Conservation (phyloP, 37 sponge, comb jelly and placozoan species). For the Geodia barretti region DNA sequence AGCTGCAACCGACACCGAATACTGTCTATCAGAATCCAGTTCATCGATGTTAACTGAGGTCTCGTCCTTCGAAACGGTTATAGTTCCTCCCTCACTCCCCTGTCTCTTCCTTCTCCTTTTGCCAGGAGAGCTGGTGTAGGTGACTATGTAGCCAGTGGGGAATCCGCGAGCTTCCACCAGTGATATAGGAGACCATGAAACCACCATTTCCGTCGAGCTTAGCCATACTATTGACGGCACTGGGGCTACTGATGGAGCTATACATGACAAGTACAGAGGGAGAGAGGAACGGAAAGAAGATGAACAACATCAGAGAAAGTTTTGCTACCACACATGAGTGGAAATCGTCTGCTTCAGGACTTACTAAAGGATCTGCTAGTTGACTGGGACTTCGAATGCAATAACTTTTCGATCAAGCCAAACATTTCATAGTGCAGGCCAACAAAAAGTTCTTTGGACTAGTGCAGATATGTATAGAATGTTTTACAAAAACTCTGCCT, state of each 20-base stretch:
- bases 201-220: background rate
- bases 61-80: background rate
- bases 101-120: background rate
- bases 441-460: too few species aligned
- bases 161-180: conserved; percentile 18
- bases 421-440: too few species aligned
- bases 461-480: too few species aligned
- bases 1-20: conserved; percentile 14
- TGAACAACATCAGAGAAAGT: too few species aligned
- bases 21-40: background rate
- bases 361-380: too few species aligned
- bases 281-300: too few species aligned
- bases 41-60: conserved; percentile 1
- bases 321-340: too few species aligned
- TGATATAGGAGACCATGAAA: conserved; percentile 12
- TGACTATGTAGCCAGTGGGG: conserved; percentile 13
- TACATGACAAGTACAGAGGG: too few species aligned
- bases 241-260: background rate
- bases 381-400: too few species aligned
- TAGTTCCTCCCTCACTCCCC: background rate
- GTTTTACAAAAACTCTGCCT: too few species aligned
- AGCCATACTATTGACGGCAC: background rate
- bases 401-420: too few species aligned
- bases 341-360: too few species aligned
- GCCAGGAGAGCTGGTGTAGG: background rate